These are phyloP conservation scores for Ariopsis seemanni DNA, from an alignment of 2,113 vertebrate species.

Conservation along the genomic window DNA sequence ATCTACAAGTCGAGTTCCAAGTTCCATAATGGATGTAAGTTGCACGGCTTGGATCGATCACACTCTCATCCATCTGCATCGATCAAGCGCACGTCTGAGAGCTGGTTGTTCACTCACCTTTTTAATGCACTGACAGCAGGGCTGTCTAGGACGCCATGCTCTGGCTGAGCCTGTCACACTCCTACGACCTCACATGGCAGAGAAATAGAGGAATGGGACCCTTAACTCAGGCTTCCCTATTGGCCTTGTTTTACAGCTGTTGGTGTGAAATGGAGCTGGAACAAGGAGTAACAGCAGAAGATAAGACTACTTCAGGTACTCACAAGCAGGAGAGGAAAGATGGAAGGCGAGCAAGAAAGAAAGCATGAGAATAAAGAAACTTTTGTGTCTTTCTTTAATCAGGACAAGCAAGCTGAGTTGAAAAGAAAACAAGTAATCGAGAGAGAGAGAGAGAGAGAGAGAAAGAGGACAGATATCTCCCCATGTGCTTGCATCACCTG, in stretches of 20 bases:
- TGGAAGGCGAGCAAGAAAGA: background rate
- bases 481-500: conserved; percentile 35
- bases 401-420: background rate
- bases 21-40: conserved; percentile 40
- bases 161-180: conserved; percentile 31
- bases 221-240: background rate
- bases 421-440: conserved; percentile 13
- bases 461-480: background rate
- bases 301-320: background rate
- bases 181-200: background rate
- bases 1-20: conserved; percentile 37
- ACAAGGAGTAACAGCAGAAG: conserved; percentile 13
- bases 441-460: background rate
- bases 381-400: conserved; percentile 22
- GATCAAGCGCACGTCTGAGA: conserved; percentile 34
- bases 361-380: background rate
- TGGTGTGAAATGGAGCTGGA: conserved; percentile 25
- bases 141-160: conserved; percentile 12
- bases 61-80: conserved; percentile 31
- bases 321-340: background rate
- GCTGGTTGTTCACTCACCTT: conserved; percentile 15
- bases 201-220: background rate
- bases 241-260: conserved; percentile 9
- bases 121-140: conserved; percentile 28
- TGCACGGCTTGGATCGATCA: conserved; percentile 26